Base-by-base conservation (phyloP, 2,113 vertebrate genomes). In the Triplophysa tibetana region DNA sequence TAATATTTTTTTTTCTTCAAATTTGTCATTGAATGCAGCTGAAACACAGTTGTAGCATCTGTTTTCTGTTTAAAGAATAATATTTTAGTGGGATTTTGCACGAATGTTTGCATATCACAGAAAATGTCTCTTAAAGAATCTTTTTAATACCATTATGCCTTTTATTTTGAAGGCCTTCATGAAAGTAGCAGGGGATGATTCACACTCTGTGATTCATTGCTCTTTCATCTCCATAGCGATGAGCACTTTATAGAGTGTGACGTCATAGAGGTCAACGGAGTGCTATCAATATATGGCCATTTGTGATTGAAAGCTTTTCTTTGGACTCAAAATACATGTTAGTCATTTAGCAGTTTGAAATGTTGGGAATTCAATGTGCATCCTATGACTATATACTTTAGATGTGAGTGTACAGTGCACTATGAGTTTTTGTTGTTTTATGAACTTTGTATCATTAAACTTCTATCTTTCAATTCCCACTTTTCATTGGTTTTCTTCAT, bases 181-280 rank as follows among this genome's bases (percentile, higher is more conserved):
- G 60, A 29, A 33, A 26, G 58, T 68, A 82, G 43, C 65, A 65
- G 75, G 21, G 58, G 16, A 70, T 73, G 74, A 84, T 81, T 77
- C 78, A 77, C 61, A 56, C 21, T 64, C 23, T 67, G 52, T 78
- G 61, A 77, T 78, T 81, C 74, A 76, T 66, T 10, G 11, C 54
- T 72, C 78, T 76, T 50, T 56, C 67, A 72, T 77, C 74, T 68
- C 72, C 68, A 70, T 63, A 75, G 79, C 23, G 17, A 67, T 68
- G 62, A 38, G 17, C 54, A 48, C 38, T 29, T 60, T 3, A 3
- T 23, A 24, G 38, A 41, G 48, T 19, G 63, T 80, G 79, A 67
- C 74, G 79, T 80, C 78, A 80, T 56, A 38, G 29, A 45, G 62
- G 33, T 74, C n/a, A 65, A 33, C 21, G 60, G 62, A 10, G 61